Conservation (phyloP, 2,888 invertebrate genomes). For the Omphaloscelis lunosa region DNA sequence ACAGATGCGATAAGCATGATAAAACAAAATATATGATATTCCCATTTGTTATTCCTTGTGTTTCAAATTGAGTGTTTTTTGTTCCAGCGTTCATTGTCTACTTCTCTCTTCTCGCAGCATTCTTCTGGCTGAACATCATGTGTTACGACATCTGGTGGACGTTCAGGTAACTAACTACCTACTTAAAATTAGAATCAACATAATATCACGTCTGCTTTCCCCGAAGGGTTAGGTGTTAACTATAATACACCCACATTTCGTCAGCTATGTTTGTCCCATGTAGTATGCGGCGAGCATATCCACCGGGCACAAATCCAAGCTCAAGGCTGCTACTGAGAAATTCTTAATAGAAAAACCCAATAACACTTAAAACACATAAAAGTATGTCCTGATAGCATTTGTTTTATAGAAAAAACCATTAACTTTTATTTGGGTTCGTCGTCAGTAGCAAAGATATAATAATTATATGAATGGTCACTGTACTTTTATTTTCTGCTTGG, state of each 20-base stretch:
- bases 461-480: neutral
- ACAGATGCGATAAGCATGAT: neutral
- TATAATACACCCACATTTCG: neutral
- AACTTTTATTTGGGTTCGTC: neutral
- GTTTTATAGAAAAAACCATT: neutral
- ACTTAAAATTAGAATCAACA: neutral
- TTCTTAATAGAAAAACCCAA: neutral
- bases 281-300: neutral
- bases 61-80: neutral
- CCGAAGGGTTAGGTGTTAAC: no score
- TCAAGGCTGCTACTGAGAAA: neutral
- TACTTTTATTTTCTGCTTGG: no score
- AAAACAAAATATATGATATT: neutral
- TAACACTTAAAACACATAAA: neutral
- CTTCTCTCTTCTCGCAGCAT: slow-evolving; percentile 92
- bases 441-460: neutral
- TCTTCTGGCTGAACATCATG: slow-evolving; percentile 94
- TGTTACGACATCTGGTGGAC: slow-evolving; percentile 95
- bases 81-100: slow-evolving; percentile 92
- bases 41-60: neutral
- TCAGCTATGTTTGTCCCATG: no score
- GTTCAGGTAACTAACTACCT: slow-evolving; percentile 90
- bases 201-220: neutral
- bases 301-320: neutral
- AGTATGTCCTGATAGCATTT: neutral